Conservation (phyloP, 2,797 vertebrate species). For the Neosilurus hyrtlii region DNA sequence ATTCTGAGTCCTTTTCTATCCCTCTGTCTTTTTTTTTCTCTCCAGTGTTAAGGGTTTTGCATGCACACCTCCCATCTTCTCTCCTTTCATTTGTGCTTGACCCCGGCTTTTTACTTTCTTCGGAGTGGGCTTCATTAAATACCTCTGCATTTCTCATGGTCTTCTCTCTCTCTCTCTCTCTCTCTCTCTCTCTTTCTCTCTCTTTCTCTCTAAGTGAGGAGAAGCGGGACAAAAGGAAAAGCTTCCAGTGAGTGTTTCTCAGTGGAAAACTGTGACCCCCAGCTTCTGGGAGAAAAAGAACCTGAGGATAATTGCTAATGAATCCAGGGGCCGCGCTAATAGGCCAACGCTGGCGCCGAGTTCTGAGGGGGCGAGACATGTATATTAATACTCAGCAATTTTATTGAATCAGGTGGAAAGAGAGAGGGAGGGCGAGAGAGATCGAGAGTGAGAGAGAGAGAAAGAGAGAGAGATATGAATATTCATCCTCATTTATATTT, state of each 20-base stretch:
- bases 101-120: constrained; percentile 74
- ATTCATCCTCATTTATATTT: constrained; percentile 99
- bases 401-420: constrained; percentile 76
- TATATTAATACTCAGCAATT: constrained; percentile 99
- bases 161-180: too few relatives aligned
- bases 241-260: constrained; percentile 63
- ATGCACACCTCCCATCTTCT: constrained; percentile 58
- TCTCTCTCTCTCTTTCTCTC: neutral
- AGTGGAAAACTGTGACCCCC: constrained; percentile 75
- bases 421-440: constrained; percentile 53
- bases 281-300: constrained; percentile 76
- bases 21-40: constrained; percentile 56
- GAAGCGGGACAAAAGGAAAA: constrained; percentile 75
- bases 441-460: constrained; percentile 4
- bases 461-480: constrained; percentile 86
- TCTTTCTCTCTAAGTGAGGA: constrained; percentile 70
- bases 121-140: constrained; percentile 80
- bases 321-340: constrained; percentile 87
- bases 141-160: constrained; percentile 59
- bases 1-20: constrained; percentile 45
- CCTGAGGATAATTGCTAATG: constrained; percentile 88
- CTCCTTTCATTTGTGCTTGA: constrained; percentile 74
- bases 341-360: constrained; percentile 77
- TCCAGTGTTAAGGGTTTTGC: constrained; percentile 57
- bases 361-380: constrained; percentile 85